These are phyloP conservation scores for Drosophila miranda DNA, from an alignment of 1,140 invertebrate genomes.

Conservation along the genomic window DNA sequence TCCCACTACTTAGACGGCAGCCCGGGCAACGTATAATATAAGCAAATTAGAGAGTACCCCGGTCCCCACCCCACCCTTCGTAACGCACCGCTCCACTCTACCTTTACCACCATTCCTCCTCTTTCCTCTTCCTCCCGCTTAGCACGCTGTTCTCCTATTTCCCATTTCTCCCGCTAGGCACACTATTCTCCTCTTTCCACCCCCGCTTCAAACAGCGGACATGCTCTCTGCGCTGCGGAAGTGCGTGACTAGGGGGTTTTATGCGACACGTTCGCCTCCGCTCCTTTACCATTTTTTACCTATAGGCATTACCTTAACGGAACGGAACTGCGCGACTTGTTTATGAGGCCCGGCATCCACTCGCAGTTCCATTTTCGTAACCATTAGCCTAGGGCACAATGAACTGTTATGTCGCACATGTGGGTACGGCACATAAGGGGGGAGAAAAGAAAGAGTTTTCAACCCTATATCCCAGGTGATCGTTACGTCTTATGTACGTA, in stretches of 20 bases:
- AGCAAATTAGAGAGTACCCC: conserved; percentile 35
- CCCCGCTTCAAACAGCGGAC: neutral
- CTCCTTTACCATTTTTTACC: neutral
- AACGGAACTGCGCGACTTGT: conserved; percentile 62
- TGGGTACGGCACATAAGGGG: neutral
- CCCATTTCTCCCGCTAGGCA: neutral
- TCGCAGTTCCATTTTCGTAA: conserved; percentile 29
- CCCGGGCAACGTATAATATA: conserved; percentile 34
- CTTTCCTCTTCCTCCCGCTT: conserved; percentile 8
- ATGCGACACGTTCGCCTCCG: conserved; percentile 59
- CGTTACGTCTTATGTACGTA: conserved; percentile 13
- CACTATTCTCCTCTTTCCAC: neutral
- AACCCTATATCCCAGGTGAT: conserved; percentile 29
- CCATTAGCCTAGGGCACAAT: conserved; percentile 52
- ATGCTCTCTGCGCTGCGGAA: conserved; percentile 51
- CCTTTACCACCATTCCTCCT: conserved; percentile 25
- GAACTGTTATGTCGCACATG: conserved; percentile 39
- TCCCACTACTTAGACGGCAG: conserved; percentile 20
- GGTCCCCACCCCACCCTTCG: neutral
- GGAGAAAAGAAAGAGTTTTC: conserved; percentile 5
- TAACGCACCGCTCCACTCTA: conserved; percentile 28
- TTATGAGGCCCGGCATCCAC: conserved; percentile 35
- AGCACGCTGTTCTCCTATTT: neutral
- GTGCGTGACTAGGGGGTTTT: conserved; percentile 77
- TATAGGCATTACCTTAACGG: conserved; percentile 18